Base-by-base conservation (phyloP, 2,888 invertebrate genomes). In the Ophion ellenae region DNA sequence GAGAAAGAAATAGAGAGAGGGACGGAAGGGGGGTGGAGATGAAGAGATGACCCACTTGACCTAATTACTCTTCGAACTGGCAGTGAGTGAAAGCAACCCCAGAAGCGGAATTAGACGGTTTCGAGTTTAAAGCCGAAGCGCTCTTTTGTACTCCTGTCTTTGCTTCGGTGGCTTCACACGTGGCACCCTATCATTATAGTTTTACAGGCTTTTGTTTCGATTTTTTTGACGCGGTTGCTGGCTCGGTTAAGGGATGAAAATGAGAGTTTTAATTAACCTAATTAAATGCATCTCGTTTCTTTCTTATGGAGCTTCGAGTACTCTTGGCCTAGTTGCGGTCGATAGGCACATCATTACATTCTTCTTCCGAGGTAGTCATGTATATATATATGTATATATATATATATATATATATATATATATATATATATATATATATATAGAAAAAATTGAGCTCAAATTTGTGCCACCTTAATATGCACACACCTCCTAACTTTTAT, bases 1-100 rank as follows among this genome's bases (percentile, higher is more conserved):
- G 28, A 66, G 66, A 59, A 36, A 36, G 53, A 74, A 47, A 45
- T 6, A 40, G 36, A 40, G 53, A 63, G 74, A 75, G 17, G 11
- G 9, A n/a, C 2, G 40, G 7, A 66, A 53, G 2, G 17, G 14
- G 17, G 17, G 17, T 53, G 66, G 14, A 61, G 61, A 36, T 73
- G 40, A 14, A 40, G 32, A 70, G 24, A 63, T 70, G 66, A 83
- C 71, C 83, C 79, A 67, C 83, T 85, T 76, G 85, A 85, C 85
- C 85, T 61, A 85, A 83, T 85, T 85, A 85, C 83, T 67, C 71
- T 28, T 36, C 20, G 71, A 76, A 66, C 75, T 76, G 53, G n/a
- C 64, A 78, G 79, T 80, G 66, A 80, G 75, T 76, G 79, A 85
- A 79, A 83, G 83, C 79, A 82, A 76, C 66, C 85, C 82, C 71